Base-by-base conservation (phyloP, 2,113 vertebrate genomes). In the Protobothrops mucrosquamatus region DNA sequence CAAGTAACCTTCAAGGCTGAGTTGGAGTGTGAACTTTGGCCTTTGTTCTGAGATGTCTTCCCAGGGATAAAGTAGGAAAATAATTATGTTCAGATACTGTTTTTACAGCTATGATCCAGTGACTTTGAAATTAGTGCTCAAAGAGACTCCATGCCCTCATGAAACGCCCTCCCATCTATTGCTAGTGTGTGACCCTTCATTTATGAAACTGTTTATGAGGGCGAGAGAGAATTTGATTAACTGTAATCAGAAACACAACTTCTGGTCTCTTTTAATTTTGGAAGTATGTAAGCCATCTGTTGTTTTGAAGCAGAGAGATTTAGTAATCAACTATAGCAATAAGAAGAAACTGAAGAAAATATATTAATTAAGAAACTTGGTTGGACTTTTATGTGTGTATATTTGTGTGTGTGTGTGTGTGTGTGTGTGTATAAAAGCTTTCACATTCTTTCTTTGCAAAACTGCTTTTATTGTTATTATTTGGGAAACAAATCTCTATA, bases 341-440 rank as follows among this genome's bases (percentile, higher is more conserved):
- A 97, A 97, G 97, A 97, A 96, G 94, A 89, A 97, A 96, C 97
- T 97, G 97, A 96, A 93, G 97, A 96, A 97, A 97, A 96, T 91
- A 91, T 97, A 95, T 98, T 98, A 98, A 98, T 98, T 98, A 98
- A 97, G 94, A 96, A 96, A 97, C 93, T 97, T 98, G 97, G 97
- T 97, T 96, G 96, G 92, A 89, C 91, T 97, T 98, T 7, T 51
- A 7, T 48, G 48, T 48, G 48, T 48, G 7, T 48, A 4, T 46
- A 46, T 46, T 3, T 48, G 48, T 48, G 48, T 48, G 7, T 51
- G 48, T 8, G 48, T 51, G 48, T 51, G 48, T 9, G 7, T 46
- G 46, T 46, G 0, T 46, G 46, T 46, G 46, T 46, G 46, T 46
- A 4, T 46, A 46, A 3, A 46, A 46, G 48, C 48, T 48, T 48